Evolutionary conservation across 1,140 invertebrate genomes (phyloP), one percentile per base, ranked within the genome.

Genomic region (Camponotus floridanus): DNA sequence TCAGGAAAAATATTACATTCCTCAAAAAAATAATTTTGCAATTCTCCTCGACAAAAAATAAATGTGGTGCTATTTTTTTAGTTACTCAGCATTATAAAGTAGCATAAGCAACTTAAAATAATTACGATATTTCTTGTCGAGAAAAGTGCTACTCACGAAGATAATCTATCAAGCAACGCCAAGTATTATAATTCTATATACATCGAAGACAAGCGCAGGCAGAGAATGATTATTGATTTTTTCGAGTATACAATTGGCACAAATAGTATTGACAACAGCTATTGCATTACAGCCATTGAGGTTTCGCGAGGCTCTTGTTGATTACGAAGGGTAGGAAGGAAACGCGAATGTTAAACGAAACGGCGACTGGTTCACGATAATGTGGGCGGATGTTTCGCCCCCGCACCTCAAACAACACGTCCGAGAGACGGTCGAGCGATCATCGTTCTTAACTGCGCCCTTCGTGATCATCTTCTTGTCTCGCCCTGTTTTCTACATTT

Each of bases 321-420:
- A 57, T 76, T 55, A 68, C 33, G 78, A 65, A 81, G 80, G 64
- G 15, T 61, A 48, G 48, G 39, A 67, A 55, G 76, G 39, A 70
- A 86, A 55, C 42, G 86, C 42, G 55, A 79, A 87, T 76, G 70
- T 39, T 70, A 62, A 76, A 39, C 48, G 39, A 59, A 78, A 88
- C 51, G 51, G 11, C 67, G 80, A 67, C 51, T 83, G 65, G 89
- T 61, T 81, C 31, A 73, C 67, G 78, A 88, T 71, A 45, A 81
- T 81, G 90, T 92, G 87, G 91, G 91, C 86, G 91, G 74, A 86
- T 86, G 86, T 90, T 87, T 92, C 91, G 90, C 90, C 91, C 85
- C 90, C 91, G 89, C 91, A 86, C 15, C 71, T 85, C 70, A 61
- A 85, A 79, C 78, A 83, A 81, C 86, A 78, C 74, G 57, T 31